Evolutionary conservation across 2,797 vertebrate species (phyloP).

Genomic region (Epinephelus coioides): DNA sequence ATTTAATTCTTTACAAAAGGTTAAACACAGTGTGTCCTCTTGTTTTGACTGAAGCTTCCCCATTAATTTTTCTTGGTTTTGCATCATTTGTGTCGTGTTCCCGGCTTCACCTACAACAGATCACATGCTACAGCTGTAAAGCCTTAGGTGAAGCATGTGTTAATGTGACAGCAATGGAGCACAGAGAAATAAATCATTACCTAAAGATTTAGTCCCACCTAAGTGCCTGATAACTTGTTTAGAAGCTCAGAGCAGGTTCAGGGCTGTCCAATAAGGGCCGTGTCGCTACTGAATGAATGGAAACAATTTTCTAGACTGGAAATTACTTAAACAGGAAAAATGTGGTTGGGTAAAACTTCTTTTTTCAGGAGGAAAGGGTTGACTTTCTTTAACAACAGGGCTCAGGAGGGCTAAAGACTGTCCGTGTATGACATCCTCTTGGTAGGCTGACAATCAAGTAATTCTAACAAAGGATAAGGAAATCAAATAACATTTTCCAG

Average conservation of each 20-base stretch:
- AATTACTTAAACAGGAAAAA: background rate
- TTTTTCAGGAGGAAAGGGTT: background rate
- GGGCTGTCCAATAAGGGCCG: background rate
- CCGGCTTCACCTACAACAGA: background rate
- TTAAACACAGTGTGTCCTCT: background rate
- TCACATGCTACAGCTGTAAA: background rate
- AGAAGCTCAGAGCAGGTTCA: slow-evolving; percentile 6
- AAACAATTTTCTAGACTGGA: background rate
- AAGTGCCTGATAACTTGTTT: slow-evolving; percentile 38
- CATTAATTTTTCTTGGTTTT: background rate
- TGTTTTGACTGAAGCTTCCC: background rate
- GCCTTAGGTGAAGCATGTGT: slow-evolving; percentile 15
- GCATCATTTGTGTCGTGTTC: background rate
- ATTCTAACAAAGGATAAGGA: too few relatives aligned
- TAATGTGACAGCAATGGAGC: slow-evolving; percentile 37
- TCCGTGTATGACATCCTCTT: background rate
- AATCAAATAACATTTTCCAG: background rate
- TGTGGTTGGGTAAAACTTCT: background rate
- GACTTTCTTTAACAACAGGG: background rate
- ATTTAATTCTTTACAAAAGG: background rate
- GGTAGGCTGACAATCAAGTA: background rate
- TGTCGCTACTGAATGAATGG: background rate
- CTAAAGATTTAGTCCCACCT: slow-evolving; percentile 20
- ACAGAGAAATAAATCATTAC: slow-evolving; percentile 34
- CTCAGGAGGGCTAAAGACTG: background rate